Base-by-base conservation (phyloP, 2,113 vertebrate species). In the Bagarius yarrelli region DNA sequence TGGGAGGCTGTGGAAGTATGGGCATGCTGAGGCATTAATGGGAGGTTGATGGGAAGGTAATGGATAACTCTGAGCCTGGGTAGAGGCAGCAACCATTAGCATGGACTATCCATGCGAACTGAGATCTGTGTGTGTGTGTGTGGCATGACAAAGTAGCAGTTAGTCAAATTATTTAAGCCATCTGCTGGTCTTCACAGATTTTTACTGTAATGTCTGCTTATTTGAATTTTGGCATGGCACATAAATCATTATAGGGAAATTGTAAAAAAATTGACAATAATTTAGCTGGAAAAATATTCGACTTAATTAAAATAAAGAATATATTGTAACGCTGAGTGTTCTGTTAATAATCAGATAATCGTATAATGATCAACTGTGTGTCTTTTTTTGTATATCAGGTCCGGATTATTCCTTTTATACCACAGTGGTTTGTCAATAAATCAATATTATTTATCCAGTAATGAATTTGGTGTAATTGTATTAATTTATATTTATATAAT, bases 21-120 rank as follows among this genome's bases (percentile, higher is more conserved):
- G 47, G 82, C 78, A 83, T 83, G 82, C 82, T 60, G 61, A 59
- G 76, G 84, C 80, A 85, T 85, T 82, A 85, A 85, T 85, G 72
- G 77, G 67, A 47, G 76, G 77, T 69, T 85, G 84, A 85, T 85
- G 84, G 66, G 80, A 82, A 76, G 71, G 81, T 79, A 85, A 85
- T 75, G 80, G 78, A 85, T 82, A 79, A 85, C 76, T 76, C 64
- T 53, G 71, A 80, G 77, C 55, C 15, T 30, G 72, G 64, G 80
- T 61, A 60, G 63, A 75, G 66, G 36, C 78, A 57, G 81, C 23
- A 57, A 32, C 81, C 81, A 82, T 84, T 84, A 81, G 79, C 83
- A 80, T 71, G 64, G 60, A 57, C 78, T 71, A 80, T 57, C 52
- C 73, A 36, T 44, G 78, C 59, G 50, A 40, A 56, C 78, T 74